These are phyloP conservation scores for Notechis scutatus DNA, from an alignment of 2,113 vertebrate genomes.

Conservation along the genomic window DNA sequence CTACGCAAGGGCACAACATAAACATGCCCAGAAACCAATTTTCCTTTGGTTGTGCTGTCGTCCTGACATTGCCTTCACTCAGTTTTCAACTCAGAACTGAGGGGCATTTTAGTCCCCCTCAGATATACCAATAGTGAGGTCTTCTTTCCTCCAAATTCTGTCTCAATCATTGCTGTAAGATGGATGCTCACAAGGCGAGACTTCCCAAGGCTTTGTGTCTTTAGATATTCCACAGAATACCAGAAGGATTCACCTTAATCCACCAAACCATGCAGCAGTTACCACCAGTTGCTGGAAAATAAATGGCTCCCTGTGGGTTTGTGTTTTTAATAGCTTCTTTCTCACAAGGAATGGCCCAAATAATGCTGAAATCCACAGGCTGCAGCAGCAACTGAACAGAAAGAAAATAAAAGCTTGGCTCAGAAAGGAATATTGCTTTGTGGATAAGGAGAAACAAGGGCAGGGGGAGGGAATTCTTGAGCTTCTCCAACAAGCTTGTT, in stretches of 20 bases:
- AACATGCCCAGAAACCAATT: neutral
- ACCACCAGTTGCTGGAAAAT: neutral
- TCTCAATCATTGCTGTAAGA: too few relatives aligned
- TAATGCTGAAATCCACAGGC: neutral
- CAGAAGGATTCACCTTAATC: neutral
- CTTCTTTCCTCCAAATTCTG: neutral
- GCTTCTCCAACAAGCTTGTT: neutral
- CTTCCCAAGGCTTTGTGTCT: neutral
- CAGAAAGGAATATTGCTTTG: neutral
- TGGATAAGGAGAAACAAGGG: neutral
- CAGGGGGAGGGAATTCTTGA: neutral
- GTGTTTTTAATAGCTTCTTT: conserved; percentile 8
- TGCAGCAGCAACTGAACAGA: neutral
- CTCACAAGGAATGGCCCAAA: neutral
- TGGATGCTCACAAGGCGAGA: neutral
- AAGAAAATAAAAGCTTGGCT: neutral
- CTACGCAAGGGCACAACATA: neutral
- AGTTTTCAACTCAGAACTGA: neutral
- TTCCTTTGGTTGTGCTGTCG: neutral
- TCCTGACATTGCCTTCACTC: neutral
- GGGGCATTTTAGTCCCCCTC: neutral
- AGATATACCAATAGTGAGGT: neutral
- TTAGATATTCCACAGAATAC: neutral
- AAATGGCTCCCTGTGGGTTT: neutral
- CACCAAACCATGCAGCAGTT: neutral